Conservation (phyloP, 2,113 vertebrate genomes). For the Collichthys lucidus region DNA sequence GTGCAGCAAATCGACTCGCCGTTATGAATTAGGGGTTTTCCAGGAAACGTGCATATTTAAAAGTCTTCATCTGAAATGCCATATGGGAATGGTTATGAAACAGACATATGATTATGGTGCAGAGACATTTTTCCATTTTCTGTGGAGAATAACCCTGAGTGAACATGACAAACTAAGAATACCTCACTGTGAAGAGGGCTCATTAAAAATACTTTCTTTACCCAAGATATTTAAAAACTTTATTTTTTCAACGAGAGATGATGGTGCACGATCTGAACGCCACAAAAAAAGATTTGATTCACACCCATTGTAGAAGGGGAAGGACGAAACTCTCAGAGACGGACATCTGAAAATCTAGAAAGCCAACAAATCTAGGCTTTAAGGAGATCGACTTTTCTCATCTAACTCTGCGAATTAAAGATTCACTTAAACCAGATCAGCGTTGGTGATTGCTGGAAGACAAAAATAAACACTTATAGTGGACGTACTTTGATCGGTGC, state of each 20-base stretch:
- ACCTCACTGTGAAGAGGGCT: neutral
- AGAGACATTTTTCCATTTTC: constrained; percentile 18
- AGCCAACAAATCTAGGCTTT: neutral
- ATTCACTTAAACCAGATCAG: too few relatives aligned
- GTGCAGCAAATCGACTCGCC: neutral
- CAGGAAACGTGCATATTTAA: neutral
- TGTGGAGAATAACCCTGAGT: neutral
- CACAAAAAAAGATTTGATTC: neutral
- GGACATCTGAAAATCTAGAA: too few relatives aligned
- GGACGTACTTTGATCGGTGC: too few relatives aligned
- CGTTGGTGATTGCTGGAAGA: too few relatives aligned
- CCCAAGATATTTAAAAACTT: neutral
- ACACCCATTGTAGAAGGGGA: neutral
- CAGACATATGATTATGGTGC: constrained; percentile 3
- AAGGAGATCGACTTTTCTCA: too few relatives aligned
- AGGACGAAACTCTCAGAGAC: neutral
- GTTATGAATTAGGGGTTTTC: neutral
- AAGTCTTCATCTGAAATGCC: neutral
- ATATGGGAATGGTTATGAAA: constrained; percentile 12
- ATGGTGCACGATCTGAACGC: neutral
- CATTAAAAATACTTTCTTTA: neutral
- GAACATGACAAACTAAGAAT: constrained; percentile 1
- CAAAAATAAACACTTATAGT: too few relatives aligned
- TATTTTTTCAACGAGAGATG: neutral
- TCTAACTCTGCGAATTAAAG: too few relatives aligned